These are phyloP conservation scores for Drosophila phalerata DNA, from an alignment of 2,888 invertebrate species.

Conservation along the genomic window DNA sequence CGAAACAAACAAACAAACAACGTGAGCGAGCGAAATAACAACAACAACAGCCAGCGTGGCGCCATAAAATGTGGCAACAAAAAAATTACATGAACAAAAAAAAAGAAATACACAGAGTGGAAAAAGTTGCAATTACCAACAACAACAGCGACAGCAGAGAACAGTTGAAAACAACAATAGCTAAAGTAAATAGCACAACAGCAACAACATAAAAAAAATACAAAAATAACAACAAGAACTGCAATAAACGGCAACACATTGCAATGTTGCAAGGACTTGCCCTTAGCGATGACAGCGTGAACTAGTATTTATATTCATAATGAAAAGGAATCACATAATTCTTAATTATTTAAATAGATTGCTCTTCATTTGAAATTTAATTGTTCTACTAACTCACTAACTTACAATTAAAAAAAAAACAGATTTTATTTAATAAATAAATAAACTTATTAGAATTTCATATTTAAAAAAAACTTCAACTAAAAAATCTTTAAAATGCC, in stretches of 20 bases:
- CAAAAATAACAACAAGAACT: constrained; percentile 12
- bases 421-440: too few relatives aligned
- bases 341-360: not conserved
- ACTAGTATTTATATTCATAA: not conserved
- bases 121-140: constrained; percentile 71
- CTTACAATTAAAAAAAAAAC: too few relatives aligned
- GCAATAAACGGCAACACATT: constrained; percentile 64
- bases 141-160: constrained; percentile 28
- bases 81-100: constrained; percentile 64
- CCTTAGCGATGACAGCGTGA: constrained; percentile 57
- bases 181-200: constrained; percentile 60
- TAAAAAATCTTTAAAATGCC: too few relatives aligned
- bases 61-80: constrained; percentile 54
- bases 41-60: constrained; percentile 32
- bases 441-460: too few relatives aligned
- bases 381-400: too few relatives aligned
- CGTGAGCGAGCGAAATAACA: constrained; percentile 9
- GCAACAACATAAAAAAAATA: constrained; percentile 22
- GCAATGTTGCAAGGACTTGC: constrained; percentile 48
- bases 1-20: constrained; percentile 52
- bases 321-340: not conserved
- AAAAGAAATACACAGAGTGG: constrained; percentile 21
- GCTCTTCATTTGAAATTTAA: too few relatives aligned
- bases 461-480: too few relatives aligned
- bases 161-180: constrained; percentile 41